Percentiles rank a stretch among this genome's conserved stretches.
Conservation (phyloP, 1,140 invertebrate species). For the Solen grandis region DNA sequence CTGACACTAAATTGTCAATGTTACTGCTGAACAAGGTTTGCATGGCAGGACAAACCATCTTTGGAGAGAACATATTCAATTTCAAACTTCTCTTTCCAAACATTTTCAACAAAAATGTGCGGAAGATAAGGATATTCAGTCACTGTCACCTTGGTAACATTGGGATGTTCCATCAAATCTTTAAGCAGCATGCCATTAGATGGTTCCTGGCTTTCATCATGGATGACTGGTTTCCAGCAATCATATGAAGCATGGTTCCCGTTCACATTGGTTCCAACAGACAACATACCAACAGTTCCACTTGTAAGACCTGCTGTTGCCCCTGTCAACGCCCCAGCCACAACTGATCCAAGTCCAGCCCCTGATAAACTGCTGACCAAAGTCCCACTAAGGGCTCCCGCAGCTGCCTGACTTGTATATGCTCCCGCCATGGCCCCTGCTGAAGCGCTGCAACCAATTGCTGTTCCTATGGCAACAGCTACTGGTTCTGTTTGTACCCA, state of each 20-base stretch:
- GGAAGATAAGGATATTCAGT: neutral
- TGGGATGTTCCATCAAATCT: conserved; percentile 8
- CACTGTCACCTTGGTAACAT: conserved; percentile 14
- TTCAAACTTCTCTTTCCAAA: conserved; percentile 28
- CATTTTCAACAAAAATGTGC: conserved; percentile 13
- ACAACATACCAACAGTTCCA: no score
- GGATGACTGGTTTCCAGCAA: conserved; percentile 30
- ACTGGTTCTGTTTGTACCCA: no score
- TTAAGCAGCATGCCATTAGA: conserved; percentile 23
- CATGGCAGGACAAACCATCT: neutral
- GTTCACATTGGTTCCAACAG: neutral
- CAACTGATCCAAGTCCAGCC: neutral
- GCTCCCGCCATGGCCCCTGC: conserved; percentile 11
- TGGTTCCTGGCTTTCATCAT: neutral
- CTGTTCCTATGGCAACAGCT: neutral
- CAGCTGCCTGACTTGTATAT: neutral
- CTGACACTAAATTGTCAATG: no score
- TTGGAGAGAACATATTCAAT: conserved; percentile 9
- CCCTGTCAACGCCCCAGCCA: neutral
- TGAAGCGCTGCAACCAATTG: neutral
- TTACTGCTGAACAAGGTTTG: conserved; percentile 21
- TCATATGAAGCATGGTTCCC: neutral
- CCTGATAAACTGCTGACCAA: neutral
- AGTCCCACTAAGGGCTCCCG: neutral
- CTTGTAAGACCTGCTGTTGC: no score